Evolutionary conservation across 2,797 vertebrate species (phyloP).

Genomic region (Platyrinchus mystaceus): DNA sequence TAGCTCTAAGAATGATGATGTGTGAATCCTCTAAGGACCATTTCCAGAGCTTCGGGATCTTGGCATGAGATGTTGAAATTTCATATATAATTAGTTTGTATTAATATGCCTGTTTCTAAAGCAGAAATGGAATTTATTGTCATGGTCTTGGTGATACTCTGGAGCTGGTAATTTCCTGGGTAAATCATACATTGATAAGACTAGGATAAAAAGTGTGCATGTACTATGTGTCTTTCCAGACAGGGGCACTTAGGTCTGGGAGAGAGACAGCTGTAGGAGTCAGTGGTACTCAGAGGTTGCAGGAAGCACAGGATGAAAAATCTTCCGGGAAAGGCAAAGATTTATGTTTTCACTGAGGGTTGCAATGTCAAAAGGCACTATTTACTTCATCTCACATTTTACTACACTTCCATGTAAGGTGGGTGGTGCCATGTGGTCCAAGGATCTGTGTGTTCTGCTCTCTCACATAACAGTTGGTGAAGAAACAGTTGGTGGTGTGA

Average conservation of each 20-base stretch:
- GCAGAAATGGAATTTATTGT: neutral
- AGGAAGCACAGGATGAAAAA: neutral
- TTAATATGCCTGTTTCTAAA: neutral
- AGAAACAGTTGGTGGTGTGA: neutral
- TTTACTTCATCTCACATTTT: neutral
- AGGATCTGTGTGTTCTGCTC: neutral
- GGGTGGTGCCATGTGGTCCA: neutral
- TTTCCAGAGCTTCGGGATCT: neutral
- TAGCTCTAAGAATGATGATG: neutral
- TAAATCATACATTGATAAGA: neutral
- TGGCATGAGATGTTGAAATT: neutral
- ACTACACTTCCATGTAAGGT: neutral
- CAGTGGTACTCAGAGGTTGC: accelerated
- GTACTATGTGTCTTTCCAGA: neutral
- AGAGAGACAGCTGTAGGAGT: too few relatives aligned
- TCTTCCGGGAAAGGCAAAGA: neutral
- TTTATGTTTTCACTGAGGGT: neutral
- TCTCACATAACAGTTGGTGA: neutral
- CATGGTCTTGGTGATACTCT: neutral
- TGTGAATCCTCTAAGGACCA: neutral
- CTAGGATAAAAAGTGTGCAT: neutral
- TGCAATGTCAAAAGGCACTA: neutral
- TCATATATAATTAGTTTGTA: neutral
- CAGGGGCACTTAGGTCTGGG: neutral
- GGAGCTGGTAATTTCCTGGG: neutral